phyloP scores from a whole-genome alignment of 2,113 vertebrate genomes.

The Romanogobio albipinnatus region DNA sequence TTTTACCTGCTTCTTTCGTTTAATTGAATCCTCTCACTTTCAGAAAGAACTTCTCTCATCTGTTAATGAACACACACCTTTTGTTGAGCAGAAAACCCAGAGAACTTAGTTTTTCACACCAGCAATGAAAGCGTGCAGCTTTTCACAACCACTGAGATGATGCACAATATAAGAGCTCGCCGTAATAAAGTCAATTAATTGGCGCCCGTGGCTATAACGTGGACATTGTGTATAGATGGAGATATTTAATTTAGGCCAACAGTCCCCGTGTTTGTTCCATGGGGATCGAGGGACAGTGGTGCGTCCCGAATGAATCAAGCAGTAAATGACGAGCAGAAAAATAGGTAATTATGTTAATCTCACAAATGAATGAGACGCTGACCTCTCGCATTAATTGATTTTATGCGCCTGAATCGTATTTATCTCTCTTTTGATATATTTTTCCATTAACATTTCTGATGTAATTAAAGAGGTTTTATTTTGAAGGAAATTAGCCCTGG shows the following conservation, averaged over 20 bases:
- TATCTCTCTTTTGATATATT: slow-evolving; percentile 69
- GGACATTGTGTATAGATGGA: slow-evolving; percentile 48
- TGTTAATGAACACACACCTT: neutral
- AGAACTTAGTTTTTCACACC: slow-evolving; percentile 23
- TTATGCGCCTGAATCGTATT: slow-evolving; percentile 68
- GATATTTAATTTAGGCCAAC: slow-evolving; percentile 59
- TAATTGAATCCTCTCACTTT: neutral
- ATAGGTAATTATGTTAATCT: slow-evolving; percentile 81
- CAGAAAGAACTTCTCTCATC: neutral
- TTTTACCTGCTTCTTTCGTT: neutral
- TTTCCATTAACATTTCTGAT: slow-evolving; percentile 65
- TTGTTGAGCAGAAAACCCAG: neutral
- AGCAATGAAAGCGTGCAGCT: neutral
- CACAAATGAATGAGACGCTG: slow-evolving; percentile 76
- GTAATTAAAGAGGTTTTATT: slow-evolving; percentile 75
- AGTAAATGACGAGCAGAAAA: slow-evolving; percentile 77
- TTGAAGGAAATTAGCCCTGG: slow-evolving; percentile 64
- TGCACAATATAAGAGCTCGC: slow-evolving; percentile 32
- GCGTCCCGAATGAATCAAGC: slow-evolving; percentile 77
- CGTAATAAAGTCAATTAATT: slow-evolving; percentile 53
- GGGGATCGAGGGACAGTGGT: slow-evolving; percentile 67
- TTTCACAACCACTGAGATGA: slow-evolving; percentile 28
- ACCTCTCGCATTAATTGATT: slow-evolving; percentile 78
- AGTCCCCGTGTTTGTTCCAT: slow-evolving; percentile 62
- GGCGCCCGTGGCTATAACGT: slow-evolving; percentile 44